Evolutionary conservation across 2,888 invertebrate species (phyloP), one percentile per base, ranked within the genome.

Genomic region (Rhabditophanes sp.): DNA sequence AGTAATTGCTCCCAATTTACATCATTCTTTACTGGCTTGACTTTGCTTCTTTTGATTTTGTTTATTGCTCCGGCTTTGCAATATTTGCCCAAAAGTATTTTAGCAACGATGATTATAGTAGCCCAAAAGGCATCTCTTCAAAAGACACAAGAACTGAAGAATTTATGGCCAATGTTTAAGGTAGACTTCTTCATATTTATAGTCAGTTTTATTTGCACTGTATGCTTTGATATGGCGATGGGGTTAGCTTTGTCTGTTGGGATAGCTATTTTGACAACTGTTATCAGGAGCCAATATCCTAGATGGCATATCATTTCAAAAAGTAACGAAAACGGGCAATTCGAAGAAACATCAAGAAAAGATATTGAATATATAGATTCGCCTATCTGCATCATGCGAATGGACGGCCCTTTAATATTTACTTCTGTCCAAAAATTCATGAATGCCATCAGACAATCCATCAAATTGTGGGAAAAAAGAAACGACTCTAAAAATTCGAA

Each of bases 371-470:
- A 45, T 15, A 47, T 57, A 18, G 48, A 46, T 25, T 53, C 50
- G 21, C 49, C 49, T 16, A 54, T 52, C 30, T 61, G 57, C 35
- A 47, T 60, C 17, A 48, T 60, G 35, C 48, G 60, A 15, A 55
- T 61, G 44, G 58, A 60, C 37, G 56, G 53, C 11, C 58, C 60
- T 16, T 42, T 60, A 20, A 56, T 60, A 17, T 60, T 60, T 41
- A 57, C 56, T 5, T 53, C 51, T 37, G 49, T 51, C 5, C 56
- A 56, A 29, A 47, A 53, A 30, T 60, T 60, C 35, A 47, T 48
- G 30, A 49, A 48, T 43, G 46, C 25, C n/a, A 35, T 46, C 7
- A 21, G 24, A 17, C 17, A 46, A 23, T 31, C 37, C 12, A 24
- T 41, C 3, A 46, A 46, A 16, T 26, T 30, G 12, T 48, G 51